phyloP scores from a whole-genome alignment of 1,140 invertebrate genomes.

The Alviniconcha marisindica region DNA sequence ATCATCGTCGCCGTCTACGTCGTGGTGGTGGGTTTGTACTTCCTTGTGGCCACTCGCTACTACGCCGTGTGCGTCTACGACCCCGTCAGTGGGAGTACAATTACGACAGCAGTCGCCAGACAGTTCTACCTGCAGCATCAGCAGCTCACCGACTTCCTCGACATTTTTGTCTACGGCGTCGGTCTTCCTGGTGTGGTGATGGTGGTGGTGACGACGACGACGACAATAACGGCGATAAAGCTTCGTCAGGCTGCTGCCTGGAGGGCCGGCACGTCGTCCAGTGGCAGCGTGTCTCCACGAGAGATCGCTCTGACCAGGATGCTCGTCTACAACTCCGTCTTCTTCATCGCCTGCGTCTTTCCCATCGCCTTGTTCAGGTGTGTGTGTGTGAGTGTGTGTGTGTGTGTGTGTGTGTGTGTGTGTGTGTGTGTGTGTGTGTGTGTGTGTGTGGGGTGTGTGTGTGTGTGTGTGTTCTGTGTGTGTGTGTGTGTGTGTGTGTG shows the following conservation, averaged over 20 bases:
- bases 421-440: too few species aligned
- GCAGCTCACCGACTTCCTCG: background rate
- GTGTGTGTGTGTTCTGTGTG: background rate
- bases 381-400: background rate
- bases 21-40: slow-evolving; percentile 2
- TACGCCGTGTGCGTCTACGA: background rate
- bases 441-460: background rate
- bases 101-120: background rate
- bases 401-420: too few species aligned
- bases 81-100: background rate
- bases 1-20: background rate
- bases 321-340: background rate
- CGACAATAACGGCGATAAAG: background rate
- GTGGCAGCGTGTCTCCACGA: background rate
- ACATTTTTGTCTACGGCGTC: background rate
- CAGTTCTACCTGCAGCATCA: slow-evolving; percentile 18
- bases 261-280: slow-evolving; percentile 1
- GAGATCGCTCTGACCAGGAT: background rate
- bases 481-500: background rate
- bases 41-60: slow-evolving; percentile 2
- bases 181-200: background rate
- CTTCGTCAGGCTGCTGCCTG: background rate
- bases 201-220: background rate
- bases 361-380: background rate
- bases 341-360: background rate